Evolutionary conservation across 2,113 vertebrate genomes (phyloP).

Genomic region (Etia nguti): DNA sequence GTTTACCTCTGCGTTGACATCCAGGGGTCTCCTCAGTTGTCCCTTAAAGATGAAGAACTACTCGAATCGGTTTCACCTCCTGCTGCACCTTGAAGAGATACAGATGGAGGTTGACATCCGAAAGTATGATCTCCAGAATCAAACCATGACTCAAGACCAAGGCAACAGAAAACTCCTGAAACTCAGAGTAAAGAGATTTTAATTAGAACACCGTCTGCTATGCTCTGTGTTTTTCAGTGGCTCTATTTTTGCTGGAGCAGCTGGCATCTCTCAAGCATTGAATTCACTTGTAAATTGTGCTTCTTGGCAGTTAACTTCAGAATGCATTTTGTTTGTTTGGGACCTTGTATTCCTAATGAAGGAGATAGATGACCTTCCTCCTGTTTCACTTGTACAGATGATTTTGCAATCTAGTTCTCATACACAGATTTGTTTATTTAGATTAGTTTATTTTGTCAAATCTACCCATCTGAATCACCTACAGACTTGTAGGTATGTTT

Average conservation of each 20-base stretch:
- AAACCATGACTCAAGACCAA: constrained; percentile 75
- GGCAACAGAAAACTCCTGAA: constrained; percentile 66
- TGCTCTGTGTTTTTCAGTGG: neutral
- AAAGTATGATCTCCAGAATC: constrained; percentile 76
- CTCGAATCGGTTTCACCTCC: constrained; percentile 70
- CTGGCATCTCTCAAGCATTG: neutral
- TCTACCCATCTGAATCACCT: neutral
- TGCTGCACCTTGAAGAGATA: constrained; percentile 89
- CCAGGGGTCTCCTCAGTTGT: constrained; percentile 72
- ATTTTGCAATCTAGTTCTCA: neutral
- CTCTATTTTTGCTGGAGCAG: neutral
- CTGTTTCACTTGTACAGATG: neutral
- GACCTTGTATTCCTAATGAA: neutral
- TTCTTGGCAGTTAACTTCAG: neutral
- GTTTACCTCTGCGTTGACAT: neutral
- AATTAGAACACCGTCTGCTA: neutral
- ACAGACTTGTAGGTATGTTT: neutral
- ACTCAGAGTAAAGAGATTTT: constrained; percentile 69
- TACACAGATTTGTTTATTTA: neutral
- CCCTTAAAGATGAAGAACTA: constrained; percentile 75
- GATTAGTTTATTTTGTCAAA: neutral
- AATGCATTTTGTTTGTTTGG: neutral
- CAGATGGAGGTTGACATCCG: constrained; percentile 88
- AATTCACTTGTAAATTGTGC: neutral
- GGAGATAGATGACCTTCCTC: neutral